Evolutionary conservation across 2,888 invertebrate genomes (phyloP).

Genomic region (Mythimna pallens): DNA sequence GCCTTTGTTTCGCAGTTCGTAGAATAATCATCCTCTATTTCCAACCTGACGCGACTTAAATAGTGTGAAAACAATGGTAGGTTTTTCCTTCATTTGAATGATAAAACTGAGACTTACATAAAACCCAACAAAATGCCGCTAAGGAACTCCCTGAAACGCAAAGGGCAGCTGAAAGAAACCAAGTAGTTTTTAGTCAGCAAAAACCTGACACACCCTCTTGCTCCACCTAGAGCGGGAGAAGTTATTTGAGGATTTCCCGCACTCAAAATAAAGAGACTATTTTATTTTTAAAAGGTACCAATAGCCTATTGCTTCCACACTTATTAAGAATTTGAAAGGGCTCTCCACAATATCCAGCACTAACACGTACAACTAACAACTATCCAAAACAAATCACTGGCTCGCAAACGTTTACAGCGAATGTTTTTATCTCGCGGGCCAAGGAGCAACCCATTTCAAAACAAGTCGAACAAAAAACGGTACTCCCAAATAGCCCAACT

Average conservation of each 20-base stretch:
- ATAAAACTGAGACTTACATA: background rate
- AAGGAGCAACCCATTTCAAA: constrained; percentile 55
- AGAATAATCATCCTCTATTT: background rate
- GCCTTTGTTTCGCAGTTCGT: background rate
- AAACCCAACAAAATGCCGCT: background rate
- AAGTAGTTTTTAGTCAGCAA: background rate
- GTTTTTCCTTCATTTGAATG: background rate
- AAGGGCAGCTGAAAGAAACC: no score
- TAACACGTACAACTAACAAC: constrained; percentile 15
- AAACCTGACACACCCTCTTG: background rate
- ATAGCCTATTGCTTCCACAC: no score
- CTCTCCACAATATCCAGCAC: constrained; percentile 16
- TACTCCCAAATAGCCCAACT: constrained; percentile 58
- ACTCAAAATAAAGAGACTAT: background rate
- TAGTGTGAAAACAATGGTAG: background rate
- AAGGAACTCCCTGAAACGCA: no score
- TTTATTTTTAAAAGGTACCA: no score
- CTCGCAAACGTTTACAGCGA: constrained; percentile 31
- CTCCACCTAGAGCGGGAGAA: background rate
- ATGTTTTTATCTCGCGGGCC: constrained; percentile 55
- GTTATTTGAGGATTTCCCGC: background rate
- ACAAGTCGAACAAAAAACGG: constrained; percentile 52
- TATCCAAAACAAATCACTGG: constrained; percentile 51
- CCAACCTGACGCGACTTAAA: background rate
- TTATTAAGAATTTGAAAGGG: background rate